Base-by-base conservation (phyloP, 2,888 invertebrate genomes). In the Atrina japonica region DNA sequence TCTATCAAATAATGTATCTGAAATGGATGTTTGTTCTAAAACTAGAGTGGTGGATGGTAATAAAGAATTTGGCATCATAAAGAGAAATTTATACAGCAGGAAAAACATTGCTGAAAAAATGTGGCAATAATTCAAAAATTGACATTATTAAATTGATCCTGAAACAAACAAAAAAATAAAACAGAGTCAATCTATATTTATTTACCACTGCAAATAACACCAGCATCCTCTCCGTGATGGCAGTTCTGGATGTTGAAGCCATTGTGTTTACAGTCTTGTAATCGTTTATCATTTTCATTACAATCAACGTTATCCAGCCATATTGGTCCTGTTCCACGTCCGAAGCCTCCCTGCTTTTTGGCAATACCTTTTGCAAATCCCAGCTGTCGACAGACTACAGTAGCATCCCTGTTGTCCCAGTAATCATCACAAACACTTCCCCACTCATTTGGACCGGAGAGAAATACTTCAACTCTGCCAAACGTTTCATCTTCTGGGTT, bases 381-480 rank as follows among this genome's bases (percentile, higher is more conserved):
- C 7, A 87, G 76, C 53, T 77, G 73, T 35, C 77, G 71, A 58
- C 87, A 87, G 27, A 84, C 82, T 9, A 87, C 87, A 16, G 73
- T 77, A 25, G 87, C 87, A 77, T 86, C 86, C 7, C 49, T 53
- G 47, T 85, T 80, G 53, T 81, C 83, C 82, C 83, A 87, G 59
- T 78, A 78, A 70, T 86, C 85, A 69, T 86, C 86, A 76, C 87
- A 87, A 2, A 87, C 83, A 0, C 85, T 86, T 6, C 87, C 87
- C 87, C 87, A 87, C 27, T 77, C 69, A 52, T 84, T 74, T 3
- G 84, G 78, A 1, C 84, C 85, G 1, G 81, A 56, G 29, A 84
- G 70, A 64, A 67, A 85, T 0, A 95, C 92, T 89, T 95, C 95
- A 0, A 95, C 91, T 50, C 95, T 92, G 0, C 95, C 95, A 83